Evolutionary conservation across 92 coral and sea anemone species (phyloP).

Genomic region (Blastomussa wellsi): DNA sequence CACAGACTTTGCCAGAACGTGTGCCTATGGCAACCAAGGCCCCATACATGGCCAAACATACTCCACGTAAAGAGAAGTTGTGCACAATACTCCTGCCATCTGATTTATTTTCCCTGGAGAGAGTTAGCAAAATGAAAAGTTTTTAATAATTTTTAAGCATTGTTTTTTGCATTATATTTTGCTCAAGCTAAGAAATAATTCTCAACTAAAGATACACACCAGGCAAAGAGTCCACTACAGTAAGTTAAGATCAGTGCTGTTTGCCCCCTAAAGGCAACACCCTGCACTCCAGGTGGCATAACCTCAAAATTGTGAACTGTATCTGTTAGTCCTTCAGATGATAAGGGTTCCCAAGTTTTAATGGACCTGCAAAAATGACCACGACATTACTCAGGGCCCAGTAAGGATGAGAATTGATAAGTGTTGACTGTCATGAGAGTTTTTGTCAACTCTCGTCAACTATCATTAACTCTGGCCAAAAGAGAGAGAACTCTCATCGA

Average conservation of each 20-base stretch:
- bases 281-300: conserved; percentile 10
- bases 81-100: conserved; percentile 19
- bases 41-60: conserved; percentile 74
- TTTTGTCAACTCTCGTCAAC: no score
- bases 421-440: no score
- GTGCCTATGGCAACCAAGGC: conserved; percentile 88
- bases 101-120: conserved; percentile 12
- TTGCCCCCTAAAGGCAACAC: conserved; percentile 51
- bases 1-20: conserved; percentile 68
- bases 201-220: background rate
- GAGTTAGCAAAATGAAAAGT: background rate
- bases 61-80: conserved; percentile 59
- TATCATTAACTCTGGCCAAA: no score
- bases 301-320: background rate
- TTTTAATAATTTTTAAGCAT: background rate
- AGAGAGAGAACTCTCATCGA: no score
- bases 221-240: conserved; percentile 18
- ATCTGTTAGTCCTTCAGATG: conserved; percentile 17
- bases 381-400: background rate
- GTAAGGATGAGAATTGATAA: background rate
- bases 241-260: conserved; percentile 33
- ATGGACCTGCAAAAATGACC: conserved; percentile 42
- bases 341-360: conserved; percentile 12
- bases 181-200: background rate
- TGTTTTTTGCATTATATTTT: no score